Evolutionary conservation across 2,797 vertebrate genomes (phyloP).

Genomic region (Molossus alvarezi): DNA sequence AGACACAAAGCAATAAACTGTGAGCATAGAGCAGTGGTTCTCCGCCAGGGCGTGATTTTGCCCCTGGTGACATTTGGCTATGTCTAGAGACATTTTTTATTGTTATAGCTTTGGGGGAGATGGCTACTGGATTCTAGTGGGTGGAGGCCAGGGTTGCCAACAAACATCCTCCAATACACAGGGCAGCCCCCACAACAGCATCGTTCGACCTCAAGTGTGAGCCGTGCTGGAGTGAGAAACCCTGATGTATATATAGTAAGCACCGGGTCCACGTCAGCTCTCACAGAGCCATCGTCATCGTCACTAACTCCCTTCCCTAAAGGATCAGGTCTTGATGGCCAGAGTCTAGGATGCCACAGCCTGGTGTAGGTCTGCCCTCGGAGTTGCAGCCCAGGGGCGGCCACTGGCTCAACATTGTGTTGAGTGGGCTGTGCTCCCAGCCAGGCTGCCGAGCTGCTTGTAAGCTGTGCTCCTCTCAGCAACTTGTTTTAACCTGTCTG

Average conservation of each 20-base stretch:
- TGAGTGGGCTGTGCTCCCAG: neutral
- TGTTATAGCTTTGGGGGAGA: neutral
- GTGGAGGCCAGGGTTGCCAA: neutral
- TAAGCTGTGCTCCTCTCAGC: neutral
- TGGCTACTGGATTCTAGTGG: neutral
- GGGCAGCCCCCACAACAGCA: neutral
- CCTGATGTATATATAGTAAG: too few species aligned
- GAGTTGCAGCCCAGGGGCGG: neutral
- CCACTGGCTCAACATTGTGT: neutral
- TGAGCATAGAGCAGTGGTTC: neutral
- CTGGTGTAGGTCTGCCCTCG: neutral
- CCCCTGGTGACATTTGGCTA: neutral
- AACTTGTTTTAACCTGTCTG: neutral
- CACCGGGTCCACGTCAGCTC: fast-evolving
- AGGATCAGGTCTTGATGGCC: neutral
- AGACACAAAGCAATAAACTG: neutral
- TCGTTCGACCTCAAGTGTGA: neutral
- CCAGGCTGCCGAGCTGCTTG: neutral
- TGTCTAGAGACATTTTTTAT: neutral
- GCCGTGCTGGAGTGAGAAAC: neutral
- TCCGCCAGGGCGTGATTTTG: neutral
- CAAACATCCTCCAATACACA: fast-evolving
- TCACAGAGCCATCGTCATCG: fast-evolving
- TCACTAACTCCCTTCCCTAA: neutral
- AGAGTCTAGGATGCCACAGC: neutral